A percentile compares a stretch with the other conserved stretches of the same genome.
These are phyloP conservation scores for Tanytarsus gracilentus DNA, from an alignment of 2,888 invertebrate genomes.

Conservation along the genomic window DNA sequence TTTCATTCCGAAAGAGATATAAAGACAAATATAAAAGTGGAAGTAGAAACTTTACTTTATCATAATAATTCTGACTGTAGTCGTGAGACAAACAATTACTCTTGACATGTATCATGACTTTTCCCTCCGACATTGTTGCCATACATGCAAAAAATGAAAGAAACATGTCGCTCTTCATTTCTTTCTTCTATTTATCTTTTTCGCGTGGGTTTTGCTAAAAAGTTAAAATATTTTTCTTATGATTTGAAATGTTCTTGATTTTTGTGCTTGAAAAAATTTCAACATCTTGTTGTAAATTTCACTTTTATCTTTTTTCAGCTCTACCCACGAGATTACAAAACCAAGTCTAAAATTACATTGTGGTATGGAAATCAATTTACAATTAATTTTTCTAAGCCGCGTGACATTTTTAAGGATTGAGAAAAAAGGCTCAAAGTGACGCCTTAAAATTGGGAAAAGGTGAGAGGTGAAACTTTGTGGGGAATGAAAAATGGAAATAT, in stretches of 20 bases:
- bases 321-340: no score
- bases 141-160: no score
- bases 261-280: neutral
- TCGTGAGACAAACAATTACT: conserved; percentile 9
- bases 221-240: conserved; percentile 19
- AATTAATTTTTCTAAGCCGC: conserved; percentile 20
- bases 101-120: neutral
- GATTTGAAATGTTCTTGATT: no score
- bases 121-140: neutral
- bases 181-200: no score
- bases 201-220: no score
- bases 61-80: no score
- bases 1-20: neutral
- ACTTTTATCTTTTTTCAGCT: no score
- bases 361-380: conserved; percentile 25
- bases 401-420: neutral
- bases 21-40: conserved; percentile 6
- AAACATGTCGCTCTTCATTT: no score
- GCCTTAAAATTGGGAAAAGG: conserved; percentile 1
- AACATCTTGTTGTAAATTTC: neutral
- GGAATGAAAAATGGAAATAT: no score
- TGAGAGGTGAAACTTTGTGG: no score
- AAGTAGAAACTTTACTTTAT: neutral
- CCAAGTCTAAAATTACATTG: no score
- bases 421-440: conserved; percentile 1